These are phyloP conservation scores for Coreius guichenoti DNA, from an alignment of 2,797 vertebrate genomes.

Conservation along the genomic window DNA sequence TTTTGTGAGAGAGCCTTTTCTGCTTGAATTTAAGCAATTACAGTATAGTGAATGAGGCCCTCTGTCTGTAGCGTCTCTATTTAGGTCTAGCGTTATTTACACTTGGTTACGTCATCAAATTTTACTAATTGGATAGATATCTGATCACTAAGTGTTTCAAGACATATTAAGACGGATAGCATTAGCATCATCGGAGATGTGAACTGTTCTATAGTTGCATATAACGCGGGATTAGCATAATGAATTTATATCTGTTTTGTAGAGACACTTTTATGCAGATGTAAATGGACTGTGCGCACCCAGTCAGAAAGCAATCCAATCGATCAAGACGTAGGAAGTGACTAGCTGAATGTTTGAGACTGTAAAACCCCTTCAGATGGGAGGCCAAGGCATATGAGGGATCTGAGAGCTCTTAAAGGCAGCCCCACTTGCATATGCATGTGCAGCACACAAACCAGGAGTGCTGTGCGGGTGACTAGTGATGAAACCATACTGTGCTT, in stretches of 20 bases:
- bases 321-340: neutral
- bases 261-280: neutral
- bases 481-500: slow-evolving; percentile 85
- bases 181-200: neutral
- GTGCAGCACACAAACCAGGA: slow-evolving; percentile 76
- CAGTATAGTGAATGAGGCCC: neutral
- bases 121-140: neutral
- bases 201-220: neutral
- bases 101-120: neutral
- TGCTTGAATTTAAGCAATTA: neutral
- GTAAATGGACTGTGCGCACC: neutral
- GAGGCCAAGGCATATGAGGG: slow-evolving; percentile 45
- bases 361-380: slow-evolving; percentile 47
- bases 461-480: slow-evolving; percentile 79
- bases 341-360: slow-evolving; percentile 34
- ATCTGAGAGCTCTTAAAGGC: slow-evolving; percentile 70
- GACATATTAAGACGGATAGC: too few relatives aligned
- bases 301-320: slow-evolving; percentile 1
- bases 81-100: neutral
- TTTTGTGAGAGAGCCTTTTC: neutral
- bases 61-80: too few relatives aligned
- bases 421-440: slow-evolving; percentile 81
- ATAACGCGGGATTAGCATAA: neutral
- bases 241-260: neutral
- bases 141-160: neutral